Percentiles rank a stretch among this genome's conserved stretches.
phyloP scores from a whole-genome alignment of 2,888 invertebrate species.

The Zele albiditarsus region DNA sequence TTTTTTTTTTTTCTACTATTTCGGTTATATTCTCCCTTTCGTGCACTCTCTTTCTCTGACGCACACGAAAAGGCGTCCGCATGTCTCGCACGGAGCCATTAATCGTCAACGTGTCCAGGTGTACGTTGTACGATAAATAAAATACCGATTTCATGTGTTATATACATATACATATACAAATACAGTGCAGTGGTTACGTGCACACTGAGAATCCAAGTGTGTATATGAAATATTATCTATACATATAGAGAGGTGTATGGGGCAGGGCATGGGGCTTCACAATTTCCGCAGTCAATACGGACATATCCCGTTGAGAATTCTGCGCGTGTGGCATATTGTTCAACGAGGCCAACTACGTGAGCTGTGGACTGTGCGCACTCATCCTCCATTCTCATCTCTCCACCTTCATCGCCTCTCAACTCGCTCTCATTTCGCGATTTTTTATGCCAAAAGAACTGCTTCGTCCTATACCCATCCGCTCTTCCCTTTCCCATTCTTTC shows the following conservation, averaged over 20 bases:
- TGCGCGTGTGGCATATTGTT: conserved; percentile 43
- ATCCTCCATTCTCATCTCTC: neutral
- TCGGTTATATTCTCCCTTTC: conserved; percentile 21
- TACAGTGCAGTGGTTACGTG: neutral
- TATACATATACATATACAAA: neutral
- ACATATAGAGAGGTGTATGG: neutral
- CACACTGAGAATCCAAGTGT: conserved; percentile 1
- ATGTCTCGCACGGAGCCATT: conserved; percentile 33
- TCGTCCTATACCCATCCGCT: neutral
- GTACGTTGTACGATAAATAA: conserved; percentile 37
- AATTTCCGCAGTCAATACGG: conserved; percentile 44
- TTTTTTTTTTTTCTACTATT: conserved; percentile 7
- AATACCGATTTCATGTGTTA: conserved; percentile 37
- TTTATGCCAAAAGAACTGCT: neutral
- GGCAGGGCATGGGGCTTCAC: conserved; percentile 22
- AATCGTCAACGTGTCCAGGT: conserved; percentile 38
- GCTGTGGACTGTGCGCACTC: conserved; percentile 6
- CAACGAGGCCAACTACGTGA: conserved; percentile 45
- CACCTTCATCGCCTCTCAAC: neutral
- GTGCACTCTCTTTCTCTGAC: neutral
- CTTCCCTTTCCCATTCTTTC: neutral
- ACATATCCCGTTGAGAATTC: conserved; percentile 41
- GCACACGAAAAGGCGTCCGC: conserved; percentile 23
- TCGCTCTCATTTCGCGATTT: neutral
- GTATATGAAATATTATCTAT: conserved; percentile 18